These are phyloP conservation scores for Oscheius onirici DNA, from an alignment of 2,888 invertebrate genomes.

Conservation along the genomic window DNA sequence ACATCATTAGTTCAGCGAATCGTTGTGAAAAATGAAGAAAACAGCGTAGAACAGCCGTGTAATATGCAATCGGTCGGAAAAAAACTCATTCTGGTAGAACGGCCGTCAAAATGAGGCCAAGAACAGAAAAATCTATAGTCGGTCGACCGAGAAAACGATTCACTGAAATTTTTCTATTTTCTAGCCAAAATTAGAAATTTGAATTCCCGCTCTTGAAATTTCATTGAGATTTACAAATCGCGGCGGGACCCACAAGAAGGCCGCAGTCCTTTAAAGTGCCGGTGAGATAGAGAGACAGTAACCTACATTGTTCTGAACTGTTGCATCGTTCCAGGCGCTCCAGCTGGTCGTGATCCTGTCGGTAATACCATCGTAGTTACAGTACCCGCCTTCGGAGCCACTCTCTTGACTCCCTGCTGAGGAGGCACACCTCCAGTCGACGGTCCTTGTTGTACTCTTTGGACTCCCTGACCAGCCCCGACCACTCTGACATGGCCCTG, in stretches of 20 bases:
- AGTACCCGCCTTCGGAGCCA: constrained; percentile 8
- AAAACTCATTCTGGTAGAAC: neutral
- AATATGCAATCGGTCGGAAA: neutral
- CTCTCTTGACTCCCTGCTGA: neutral
- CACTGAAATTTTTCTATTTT: too few species aligned
- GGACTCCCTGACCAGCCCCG: neutral
- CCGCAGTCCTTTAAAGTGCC: too few species aligned
- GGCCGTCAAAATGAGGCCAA: neutral
- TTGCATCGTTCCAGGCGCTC: constrained; percentile 5
- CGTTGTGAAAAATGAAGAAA: too few species aligned
- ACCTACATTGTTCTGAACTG: constrained; percentile 23
- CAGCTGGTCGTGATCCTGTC: neutral
- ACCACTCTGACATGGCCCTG: constrained; percentile 5
- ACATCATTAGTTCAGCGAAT: too few species aligned
- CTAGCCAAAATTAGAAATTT: too few species aligned
- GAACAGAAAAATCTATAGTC: neutral
- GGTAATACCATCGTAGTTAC: constrained; percentile 18
- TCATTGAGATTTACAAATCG: neutral
- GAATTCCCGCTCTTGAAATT: too few species aligned
- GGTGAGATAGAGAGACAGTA: neutral
- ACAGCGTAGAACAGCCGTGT: too few species aligned
- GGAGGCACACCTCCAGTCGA: too few species aligned
- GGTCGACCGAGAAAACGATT: neutral
- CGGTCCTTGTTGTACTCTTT: constrained; percentile 4
- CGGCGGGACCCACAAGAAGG: too few species aligned